Base-by-base conservation (phyloP, 2,888 invertebrate species). In the Phlogophora meticulosa region DNA sequence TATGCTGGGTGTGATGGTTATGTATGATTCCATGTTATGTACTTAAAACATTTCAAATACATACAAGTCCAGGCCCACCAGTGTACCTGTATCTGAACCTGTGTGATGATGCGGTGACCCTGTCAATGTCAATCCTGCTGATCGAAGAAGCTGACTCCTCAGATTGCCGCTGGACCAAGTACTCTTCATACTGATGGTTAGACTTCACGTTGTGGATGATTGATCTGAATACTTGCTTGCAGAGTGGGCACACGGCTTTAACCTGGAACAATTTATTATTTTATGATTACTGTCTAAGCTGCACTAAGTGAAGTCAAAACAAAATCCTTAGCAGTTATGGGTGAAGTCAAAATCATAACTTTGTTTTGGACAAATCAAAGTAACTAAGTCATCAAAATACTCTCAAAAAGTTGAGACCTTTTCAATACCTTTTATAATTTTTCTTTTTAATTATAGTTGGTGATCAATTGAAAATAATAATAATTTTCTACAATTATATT, bases 191-290 rank as follows among this genome's bases (percentile, higher is more conserved):
- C 84, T 98, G 98, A 76, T 97, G 96, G 88, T 97, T 97, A 0
- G 98, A 98, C 80, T 97, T 97, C 4, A 99, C 98, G 96, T 98
- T 99, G 92, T 99, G 98, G 72, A 99, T 98, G 66, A 99, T 99
- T 9, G 98, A 97, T 83, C 97, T 98, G 91, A 99, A 99, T 4
- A 97, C 96, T 89, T 98, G 98, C 89, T 99, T 99, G 92, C 99
- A 99, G 0, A 99, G 94, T 0, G 99, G 99, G 91, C 99, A 99
- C 88, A 98, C 98, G 0, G 98, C 97, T 93, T 99, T 99, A 15
- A 99, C 98, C 97, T 98, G 88, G 7, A 95, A 96, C 38, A 49
- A 45, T 28, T 32, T 32, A 34, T 40, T 13, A n/a, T 52, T 61
- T 51, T 17, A 28, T 15, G 9, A 40, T 11, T 7, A 63, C 17